These are phyloP conservation scores for Psilopogon haemacephalus DNA, from an alignment of 2,113 vertebrate genomes.

Conservation along the genomic window DNA sequence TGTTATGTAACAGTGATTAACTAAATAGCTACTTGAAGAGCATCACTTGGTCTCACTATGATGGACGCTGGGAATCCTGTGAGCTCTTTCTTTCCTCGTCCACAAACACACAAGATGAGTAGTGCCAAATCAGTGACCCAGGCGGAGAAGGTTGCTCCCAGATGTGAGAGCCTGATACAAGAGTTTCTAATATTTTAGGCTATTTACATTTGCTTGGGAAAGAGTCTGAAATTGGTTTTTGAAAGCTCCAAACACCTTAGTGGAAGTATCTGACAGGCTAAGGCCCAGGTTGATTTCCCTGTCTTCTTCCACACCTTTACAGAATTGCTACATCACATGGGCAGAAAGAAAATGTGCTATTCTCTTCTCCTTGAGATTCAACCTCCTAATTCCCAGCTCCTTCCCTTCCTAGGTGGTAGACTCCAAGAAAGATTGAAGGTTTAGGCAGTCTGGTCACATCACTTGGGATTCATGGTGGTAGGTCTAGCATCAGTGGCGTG, in stretches of 20 bases:
- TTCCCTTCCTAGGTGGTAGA: neutral
- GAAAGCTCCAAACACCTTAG: neutral
- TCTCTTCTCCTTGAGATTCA: neutral
- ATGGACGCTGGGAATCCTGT: neutral
- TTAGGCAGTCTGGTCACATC: neutral
- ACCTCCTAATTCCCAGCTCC: neutral
- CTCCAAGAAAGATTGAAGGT: neutral
- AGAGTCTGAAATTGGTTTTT: neutral
- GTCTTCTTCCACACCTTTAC: neutral
- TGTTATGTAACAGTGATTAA: fast-evolving
- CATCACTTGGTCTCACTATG: neutral
- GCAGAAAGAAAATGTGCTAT: neutral
- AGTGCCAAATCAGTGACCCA: neutral
- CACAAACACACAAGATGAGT: neutral
- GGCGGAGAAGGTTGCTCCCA: neutral
- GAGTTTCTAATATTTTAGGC: neutral
- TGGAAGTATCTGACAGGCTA: neutral
- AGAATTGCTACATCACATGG: neutral
- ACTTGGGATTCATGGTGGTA: neutral
- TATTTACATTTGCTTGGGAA: neutral
- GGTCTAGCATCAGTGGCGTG: slow-evolving; percentile 7
- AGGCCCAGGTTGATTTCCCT: neutral
- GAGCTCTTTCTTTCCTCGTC: neutral
- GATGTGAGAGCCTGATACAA: neutral
- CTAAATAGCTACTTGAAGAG: neutral